Percentiles rank a stretch among this genome's conserved stretches.
phyloP scores from a whole-genome alignment of 2,888 invertebrate genomes.

The Thymelicus lineola region DNA sequence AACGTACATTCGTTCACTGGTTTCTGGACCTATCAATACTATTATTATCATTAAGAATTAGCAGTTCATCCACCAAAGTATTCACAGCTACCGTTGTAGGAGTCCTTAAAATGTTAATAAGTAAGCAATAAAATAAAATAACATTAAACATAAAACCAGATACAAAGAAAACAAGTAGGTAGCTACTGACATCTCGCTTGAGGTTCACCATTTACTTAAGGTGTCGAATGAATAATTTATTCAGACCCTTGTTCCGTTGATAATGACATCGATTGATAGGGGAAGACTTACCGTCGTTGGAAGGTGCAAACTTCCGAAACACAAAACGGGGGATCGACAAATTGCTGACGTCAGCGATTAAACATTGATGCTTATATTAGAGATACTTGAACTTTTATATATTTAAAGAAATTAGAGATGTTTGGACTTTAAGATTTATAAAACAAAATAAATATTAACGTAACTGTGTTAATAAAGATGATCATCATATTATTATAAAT shows the following conservation, averaged over 20 bases:
- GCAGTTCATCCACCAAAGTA: too few species aligned
- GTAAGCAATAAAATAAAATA: not conserved
- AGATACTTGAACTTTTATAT: not conserved
- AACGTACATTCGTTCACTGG: too few species aligned
- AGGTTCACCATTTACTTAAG: slow-evolving; percentile 46
- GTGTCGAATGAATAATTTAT: slow-evolving; percentile 50
- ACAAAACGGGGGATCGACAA: slow-evolving; percentile 6
- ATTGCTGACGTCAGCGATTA: slow-evolving; percentile 35
- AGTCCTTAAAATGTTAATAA: too few species aligned
- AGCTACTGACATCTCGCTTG: slow-evolving; percentile 22
- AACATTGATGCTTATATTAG: slow-evolving; percentile 11
- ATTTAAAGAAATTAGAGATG: too few species aligned
- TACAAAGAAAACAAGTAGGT: slow-evolving; percentile 3
- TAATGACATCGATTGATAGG: slow-evolving; percentile 50
- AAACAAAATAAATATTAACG: too few species aligned
- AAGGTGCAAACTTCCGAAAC: slow-evolving; percentile 23
- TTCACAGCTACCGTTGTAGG: too few species aligned
- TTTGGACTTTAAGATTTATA: too few species aligned
- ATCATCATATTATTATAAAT: not conserved
- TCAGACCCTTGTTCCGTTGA: slow-evolving; percentile 50
- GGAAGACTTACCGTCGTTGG: slow-evolving; percentile 40
- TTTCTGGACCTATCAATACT: too few species aligned
- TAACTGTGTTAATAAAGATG: too few species aligned
- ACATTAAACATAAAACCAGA: slow-evolving; percentile 15
- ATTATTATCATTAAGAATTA: too few species aligned